A percentile compares a stretch with the other conserved stretches of the same genome.
These are phyloP conservation scores for Callithrix jacchus DNA, from an alignment of 2,113 vertebrate genomes.

Conservation along the genomic window DNA sequence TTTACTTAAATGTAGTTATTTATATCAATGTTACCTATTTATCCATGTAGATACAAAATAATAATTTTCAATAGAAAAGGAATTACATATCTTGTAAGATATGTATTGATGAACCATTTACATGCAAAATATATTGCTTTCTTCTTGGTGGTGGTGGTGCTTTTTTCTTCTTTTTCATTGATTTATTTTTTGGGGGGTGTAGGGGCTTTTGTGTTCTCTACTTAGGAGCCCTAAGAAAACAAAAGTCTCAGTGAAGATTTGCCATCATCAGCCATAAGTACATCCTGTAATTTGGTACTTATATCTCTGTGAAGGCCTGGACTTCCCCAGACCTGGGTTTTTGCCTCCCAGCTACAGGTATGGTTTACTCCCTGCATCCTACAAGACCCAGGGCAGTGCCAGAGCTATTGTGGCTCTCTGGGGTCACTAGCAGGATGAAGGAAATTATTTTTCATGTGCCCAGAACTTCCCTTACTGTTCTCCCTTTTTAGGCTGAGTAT, in stretches of 20 bases:
- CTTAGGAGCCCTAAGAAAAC: not conserved
- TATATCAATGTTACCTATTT: not conserved
- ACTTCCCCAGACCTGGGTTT: not conserved
- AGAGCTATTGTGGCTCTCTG: rapidly evolving
- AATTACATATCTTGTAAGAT: not conserved
- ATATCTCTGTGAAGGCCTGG: not conserved
- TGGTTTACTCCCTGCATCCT: too few species aligned
- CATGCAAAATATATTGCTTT: not conserved
- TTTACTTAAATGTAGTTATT: not conserved
- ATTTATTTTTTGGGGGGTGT: not conserved
- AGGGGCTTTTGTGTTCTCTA: not conserved
- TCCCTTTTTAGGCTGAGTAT: not conserved
- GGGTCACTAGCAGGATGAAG: rapidly evolving
- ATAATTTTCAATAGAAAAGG: not conserved
- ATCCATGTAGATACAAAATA: not conserved
- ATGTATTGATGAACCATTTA: not conserved
- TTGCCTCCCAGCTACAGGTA: not conserved
- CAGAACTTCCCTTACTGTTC: not conserved
- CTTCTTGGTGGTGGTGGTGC: not conserved
- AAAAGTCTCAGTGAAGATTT: not conserved
- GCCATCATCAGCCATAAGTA: not conserved
- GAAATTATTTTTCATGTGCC: not conserved
- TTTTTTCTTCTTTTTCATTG: not conserved
- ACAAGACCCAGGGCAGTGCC: rapidly evolving
- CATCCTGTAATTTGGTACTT: not conserved